These are phyloP conservation scores for Leptogaster cylindrica DNA, from an alignment of 2,888 invertebrate species.

Conservation along the genomic window DNA sequence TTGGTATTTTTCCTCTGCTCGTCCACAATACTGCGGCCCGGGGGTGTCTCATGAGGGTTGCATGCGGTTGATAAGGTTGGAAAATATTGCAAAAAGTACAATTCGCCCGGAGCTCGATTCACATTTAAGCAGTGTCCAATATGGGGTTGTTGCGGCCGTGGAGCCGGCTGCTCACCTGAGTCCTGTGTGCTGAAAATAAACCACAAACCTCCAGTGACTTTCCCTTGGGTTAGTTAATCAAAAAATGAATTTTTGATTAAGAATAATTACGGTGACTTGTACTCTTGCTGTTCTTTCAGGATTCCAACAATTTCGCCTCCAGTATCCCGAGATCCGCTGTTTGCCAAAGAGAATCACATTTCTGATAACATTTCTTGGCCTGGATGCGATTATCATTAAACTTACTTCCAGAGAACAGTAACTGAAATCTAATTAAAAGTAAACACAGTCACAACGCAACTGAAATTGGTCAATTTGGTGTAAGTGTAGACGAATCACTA, in stretches of 20 bases:
- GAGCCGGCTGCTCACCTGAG: not conserved
- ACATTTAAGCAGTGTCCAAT: conserved; percentile 21
- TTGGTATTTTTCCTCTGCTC: not conserved
- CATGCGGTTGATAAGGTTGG: conserved; percentile 3
- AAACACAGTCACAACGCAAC: too few species aligned
- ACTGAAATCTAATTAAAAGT: not conserved
- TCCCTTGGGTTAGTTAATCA: conserved; percentile 29
- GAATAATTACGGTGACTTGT: conserved; percentile 30
- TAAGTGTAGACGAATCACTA: too few species aligned
- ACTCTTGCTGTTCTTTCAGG: conserved; percentile 17
- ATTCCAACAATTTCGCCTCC: not conserved
- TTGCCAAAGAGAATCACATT: not conserved
- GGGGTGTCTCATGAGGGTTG: conserved; percentile 12
- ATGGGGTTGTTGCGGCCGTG: not conserved
- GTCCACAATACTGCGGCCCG: not conserved
- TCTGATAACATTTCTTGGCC: not conserved
- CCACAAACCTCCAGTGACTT: not conserved
- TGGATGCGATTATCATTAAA: not conserved
- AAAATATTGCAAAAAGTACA: not conserved
- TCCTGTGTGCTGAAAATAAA: not conserved
- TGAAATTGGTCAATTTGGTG: too few species aligned
- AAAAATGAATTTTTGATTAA: conserved; percentile 35
- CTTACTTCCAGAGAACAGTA: too few species aligned
- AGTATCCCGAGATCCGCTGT: not conserved
- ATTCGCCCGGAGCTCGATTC: not conserved